These are phyloP conservation scores for Bicyclus anynana DNA, from an alignment of 1,140 invertebrate genomes.

Conservation along the genomic window DNA sequence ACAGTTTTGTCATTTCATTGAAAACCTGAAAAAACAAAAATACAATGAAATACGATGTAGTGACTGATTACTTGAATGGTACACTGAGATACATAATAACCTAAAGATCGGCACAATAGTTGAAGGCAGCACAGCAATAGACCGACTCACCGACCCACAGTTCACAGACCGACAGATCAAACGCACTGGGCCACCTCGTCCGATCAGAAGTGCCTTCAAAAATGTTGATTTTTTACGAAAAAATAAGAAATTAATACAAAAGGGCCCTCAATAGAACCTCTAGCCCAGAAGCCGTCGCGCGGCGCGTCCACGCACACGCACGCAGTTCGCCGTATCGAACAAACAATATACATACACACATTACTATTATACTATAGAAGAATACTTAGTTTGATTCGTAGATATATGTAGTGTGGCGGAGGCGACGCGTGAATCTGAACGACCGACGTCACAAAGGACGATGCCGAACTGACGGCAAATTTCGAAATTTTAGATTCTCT, in stretches of 20 bases:
- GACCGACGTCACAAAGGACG: background rate
- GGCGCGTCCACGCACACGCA: constrained; percentile 53
- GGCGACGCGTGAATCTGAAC: constrained; percentile 33
- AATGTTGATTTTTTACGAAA: constrained; percentile 91
- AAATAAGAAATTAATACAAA: constrained; percentile 84
- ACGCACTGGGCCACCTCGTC: constrained; percentile 90
- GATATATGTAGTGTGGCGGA: constrained; percentile 65
- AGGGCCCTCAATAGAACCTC: constrained; percentile 90
- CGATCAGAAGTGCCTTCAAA: constrained; percentile 93
- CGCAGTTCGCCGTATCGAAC: constrained; percentile 58
- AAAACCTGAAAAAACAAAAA: too few relatives aligned
- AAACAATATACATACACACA: constrained; percentile 70
- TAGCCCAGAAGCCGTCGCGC: constrained; percentile 81
- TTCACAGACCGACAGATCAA: constrained; percentile 43
- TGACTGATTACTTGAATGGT: too few relatives aligned
- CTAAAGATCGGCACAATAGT: constrained; percentile 68
- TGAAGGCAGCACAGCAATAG: constrained; percentile 64
- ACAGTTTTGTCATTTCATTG: too few relatives aligned
- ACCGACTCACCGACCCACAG: constrained; percentile 52
- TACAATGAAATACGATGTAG: too few relatives aligned
- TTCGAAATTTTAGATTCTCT: too few relatives aligned
- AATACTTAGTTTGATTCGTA: constrained; percentile 77
- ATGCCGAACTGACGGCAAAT: background rate
- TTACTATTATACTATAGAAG: constrained; percentile 76
- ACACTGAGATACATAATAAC: too few relatives aligned